A percentile compares a stretch with the other conserved stretches of the same genome.
These are phyloP conservation scores for Muscina levida DNA, from an alignment of 2,888 invertebrate species.

Conservation along the genomic window DNA sequence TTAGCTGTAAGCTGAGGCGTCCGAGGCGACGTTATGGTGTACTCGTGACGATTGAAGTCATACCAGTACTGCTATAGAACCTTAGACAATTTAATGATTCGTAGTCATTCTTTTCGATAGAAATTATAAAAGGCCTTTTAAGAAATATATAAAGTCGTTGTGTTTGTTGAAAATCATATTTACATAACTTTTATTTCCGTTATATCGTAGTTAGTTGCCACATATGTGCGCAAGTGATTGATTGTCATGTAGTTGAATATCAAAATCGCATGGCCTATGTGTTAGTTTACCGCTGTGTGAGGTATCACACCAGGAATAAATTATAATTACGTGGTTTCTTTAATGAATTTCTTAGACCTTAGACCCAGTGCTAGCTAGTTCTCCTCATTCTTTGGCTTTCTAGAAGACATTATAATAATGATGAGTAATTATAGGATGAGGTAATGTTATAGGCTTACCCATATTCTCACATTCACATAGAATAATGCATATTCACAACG, in stretches of 20 bases:
- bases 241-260: slow-evolving; percentile 5
- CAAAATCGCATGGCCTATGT: too few relatives aligned
- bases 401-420: slow-evolving; percentile 28
- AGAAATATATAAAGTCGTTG: neutral
- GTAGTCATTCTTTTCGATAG: neutral
- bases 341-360: neutral
- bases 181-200: slow-evolving; percentile 54
- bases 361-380: too few relatives aligned
- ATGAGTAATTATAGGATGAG: slow-evolving; percentile 15
- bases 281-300: slow-evolving; percentile 16
- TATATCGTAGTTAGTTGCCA: slow-evolving; percentile 36
- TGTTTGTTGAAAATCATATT: slow-evolving; percentile 16
- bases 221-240: slow-evolving; percentile 26
- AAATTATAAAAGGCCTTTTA: neutral
- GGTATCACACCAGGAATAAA: neutral
- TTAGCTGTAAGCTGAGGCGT: slow-evolving; percentile 13
- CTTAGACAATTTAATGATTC: neutral
- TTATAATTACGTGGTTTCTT: neutral
- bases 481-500: too few relatives aligned
- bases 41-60: too few relatives aligned
- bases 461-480: too few relatives aligned
- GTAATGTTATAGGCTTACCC: neutral
- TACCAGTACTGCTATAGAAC: neutral
- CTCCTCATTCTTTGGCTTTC: too few relatives aligned
- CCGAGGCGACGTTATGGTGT: too few relatives aligned